These are phyloP conservation scores for Somateria mollissima DNA, from an alignment of 2,797 vertebrate genomes.

Conservation along the genomic window DNA sequence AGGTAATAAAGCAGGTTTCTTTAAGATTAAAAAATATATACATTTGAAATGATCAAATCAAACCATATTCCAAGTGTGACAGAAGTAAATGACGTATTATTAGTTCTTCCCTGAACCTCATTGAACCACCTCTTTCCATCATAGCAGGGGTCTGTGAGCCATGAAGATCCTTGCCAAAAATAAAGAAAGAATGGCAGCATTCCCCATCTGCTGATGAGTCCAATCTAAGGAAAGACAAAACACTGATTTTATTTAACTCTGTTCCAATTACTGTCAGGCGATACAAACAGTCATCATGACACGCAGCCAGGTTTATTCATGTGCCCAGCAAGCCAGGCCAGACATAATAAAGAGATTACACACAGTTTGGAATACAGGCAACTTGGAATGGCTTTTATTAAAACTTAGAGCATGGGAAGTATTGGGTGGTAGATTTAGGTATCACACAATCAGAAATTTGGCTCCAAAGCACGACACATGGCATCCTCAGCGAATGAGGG, in stretches of 20 bases:
- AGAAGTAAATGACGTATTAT: constrained; percentile 17
- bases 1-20: constrained; percentile 3
- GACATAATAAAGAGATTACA: constrained; percentile 63
- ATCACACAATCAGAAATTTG: constrained; percentile 17
- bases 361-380: constrained; percentile 40
- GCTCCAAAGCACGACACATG: constrained; percentile 36
- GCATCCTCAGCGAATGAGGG: constrained; percentile 21
- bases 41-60: neutral
- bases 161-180: constrained; percentile 45
- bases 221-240: constrained; percentile 62
- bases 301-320: constrained; percentile 46
- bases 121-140: constrained; percentile 32
- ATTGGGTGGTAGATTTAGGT: neutral
- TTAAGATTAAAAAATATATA: neutral
- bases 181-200: constrained; percentile 49
- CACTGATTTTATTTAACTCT: constrained; percentile 59
- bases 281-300: constrained; percentile 55
- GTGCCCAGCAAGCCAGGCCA: constrained; percentile 40
- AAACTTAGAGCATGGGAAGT: constrained; percentile 39
- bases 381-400: constrained; percentile 56
- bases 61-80: constrained; percentile 20
- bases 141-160: constrained; percentile 41
- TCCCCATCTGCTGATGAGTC: constrained; percentile 72
- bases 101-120: constrained; percentile 47
- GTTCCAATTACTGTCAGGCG: constrained; percentile 45